These are phyloP conservation scores for Heteromormyrus szaboi DNA, from an alignment of 2,797 vertebrate genomes.

Conservation along the genomic window DNA sequence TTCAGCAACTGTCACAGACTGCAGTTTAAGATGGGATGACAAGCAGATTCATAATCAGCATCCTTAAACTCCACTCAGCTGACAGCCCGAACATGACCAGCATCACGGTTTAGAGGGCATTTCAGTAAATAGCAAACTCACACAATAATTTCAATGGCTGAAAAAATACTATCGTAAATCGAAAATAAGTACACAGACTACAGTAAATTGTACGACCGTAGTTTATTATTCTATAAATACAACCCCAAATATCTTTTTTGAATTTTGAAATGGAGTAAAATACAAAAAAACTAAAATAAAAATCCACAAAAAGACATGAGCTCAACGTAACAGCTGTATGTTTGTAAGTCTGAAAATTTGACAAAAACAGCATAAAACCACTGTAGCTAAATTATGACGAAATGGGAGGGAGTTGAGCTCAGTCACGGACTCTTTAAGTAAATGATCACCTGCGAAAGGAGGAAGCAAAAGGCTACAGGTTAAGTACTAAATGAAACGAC, in stretches of 20 bases:
- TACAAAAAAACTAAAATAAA: constrained; percentile 2
- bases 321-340: not conserved
- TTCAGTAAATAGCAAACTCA: not conserved
- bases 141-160: not conserved
- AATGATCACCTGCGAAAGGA: not conserved
- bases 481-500: not conserved
- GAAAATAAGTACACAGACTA: constrained; percentile 21
- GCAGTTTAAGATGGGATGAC: not conserved
- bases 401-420: not conserved
- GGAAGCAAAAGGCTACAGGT: not conserved
- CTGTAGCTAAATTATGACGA: not conserved
- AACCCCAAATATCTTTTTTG: not conserved
- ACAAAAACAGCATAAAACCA: not conserved
- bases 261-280: not conserved
- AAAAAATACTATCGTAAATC: not conserved
- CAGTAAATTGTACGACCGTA: not conserved
- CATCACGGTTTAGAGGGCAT: not conserved
- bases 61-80: not conserved
- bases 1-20: not conserved
- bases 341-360: not conserved
- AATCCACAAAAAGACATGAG: not conserved
- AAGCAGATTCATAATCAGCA: not conserved
- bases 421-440: not conserved
- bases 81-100: not conserved
- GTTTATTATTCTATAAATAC: constrained; percentile 3